Conservation (phyloP, 2,113 vertebrate species). For the Morone saxatilis region DNA sequence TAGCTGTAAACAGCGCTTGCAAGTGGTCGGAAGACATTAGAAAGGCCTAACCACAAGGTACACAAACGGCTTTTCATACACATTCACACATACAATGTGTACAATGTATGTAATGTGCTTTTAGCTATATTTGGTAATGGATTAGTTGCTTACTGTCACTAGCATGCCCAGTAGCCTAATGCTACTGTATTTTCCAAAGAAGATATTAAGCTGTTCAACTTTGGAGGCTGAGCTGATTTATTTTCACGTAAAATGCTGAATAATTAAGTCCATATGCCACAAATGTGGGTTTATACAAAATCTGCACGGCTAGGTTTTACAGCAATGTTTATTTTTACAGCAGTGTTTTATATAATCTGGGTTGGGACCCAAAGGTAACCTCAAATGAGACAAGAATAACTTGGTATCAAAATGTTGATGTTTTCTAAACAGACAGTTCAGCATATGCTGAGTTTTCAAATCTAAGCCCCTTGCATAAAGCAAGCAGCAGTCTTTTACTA, state of each 20-base stretch:
- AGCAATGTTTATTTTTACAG: conserved; percentile 49
- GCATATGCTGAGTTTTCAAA: conserved; percentile 34
- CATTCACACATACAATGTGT: too few relatives aligned
- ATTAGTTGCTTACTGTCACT: conserved; percentile 45
- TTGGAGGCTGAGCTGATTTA: conserved; percentile 47
- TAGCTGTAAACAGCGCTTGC: too few relatives aligned
- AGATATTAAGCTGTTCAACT: conserved; percentile 51
- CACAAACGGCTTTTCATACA: too few relatives aligned
- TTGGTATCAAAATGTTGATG: conserved; percentile 35
- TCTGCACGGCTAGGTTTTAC: conserved; percentile 37
- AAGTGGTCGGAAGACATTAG: too few relatives aligned
- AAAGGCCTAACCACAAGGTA: too few relatives aligned
- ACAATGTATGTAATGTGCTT: conserved; percentile 24
- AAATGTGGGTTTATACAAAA: conserved; percentile 34
- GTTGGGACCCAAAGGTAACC: conserved; percentile 48
- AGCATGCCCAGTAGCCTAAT: conserved; percentile 35
- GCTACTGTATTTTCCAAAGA: conserved; percentile 34
- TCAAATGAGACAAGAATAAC: conserved; percentile 36
- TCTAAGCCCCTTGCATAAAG: conserved; percentile 17
- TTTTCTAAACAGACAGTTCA: conserved; percentile 47
- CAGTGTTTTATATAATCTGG: conserved; percentile 55
- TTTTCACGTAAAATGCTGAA: conserved; percentile 47
- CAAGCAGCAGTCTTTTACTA: background rate
- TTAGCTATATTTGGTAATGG: conserved; percentile 39
- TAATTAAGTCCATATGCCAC: conserved; percentile 52